Evolutionary conservation across 1,140 invertebrate genomes (phyloP).

Genomic region (Elysia chlorotica): DNA sequence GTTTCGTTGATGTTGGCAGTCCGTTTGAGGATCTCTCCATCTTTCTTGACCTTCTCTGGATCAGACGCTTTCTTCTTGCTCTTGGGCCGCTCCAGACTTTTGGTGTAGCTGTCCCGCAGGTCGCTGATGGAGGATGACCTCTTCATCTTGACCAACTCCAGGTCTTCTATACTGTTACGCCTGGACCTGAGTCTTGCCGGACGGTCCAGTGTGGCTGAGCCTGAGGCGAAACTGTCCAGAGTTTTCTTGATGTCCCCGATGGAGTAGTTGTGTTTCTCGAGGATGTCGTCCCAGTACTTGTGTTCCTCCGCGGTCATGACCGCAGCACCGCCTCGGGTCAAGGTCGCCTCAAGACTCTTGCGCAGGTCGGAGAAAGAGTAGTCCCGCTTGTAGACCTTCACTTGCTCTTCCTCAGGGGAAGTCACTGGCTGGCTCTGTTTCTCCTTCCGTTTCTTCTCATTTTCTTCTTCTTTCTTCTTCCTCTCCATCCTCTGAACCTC

Average conservation of each 20-base stretch:
- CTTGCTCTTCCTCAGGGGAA: background rate
- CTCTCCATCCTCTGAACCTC: background rate
- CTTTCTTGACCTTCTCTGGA: background rate
- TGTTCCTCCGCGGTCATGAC: constrained; percentile 3
- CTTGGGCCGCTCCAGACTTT: constrained; percentile 1
- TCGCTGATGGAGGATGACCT: background rate
- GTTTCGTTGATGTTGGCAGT: background rate
- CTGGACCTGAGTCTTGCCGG: background rate
- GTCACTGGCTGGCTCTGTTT: background rate
- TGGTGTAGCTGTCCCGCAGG: background rate
- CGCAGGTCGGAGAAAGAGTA: constrained; percentile 9
- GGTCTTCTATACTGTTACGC: constrained; percentile 11
- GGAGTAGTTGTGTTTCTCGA: constrained; percentile 18
- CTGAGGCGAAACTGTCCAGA: background rate
- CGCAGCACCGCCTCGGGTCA: background rate
- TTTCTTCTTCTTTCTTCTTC: background rate
- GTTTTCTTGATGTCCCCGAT: constrained; percentile 4
- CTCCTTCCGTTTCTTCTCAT: background rate
- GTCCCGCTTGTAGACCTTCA: constrained; percentile 18
- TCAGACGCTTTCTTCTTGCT: background rate
- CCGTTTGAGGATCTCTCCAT: background rate
- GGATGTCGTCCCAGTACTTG: constrained; percentile 21
- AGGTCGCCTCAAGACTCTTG: constrained; percentile 15
- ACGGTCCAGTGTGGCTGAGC: background rate
- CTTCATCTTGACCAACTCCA: background rate